A percentile compares a stretch with the other conserved stretches of the same genome.
Evolutionary conservation across 2,113 vertebrate genomes (phyloP).

Genomic region (Seriola dumerili): DNA sequence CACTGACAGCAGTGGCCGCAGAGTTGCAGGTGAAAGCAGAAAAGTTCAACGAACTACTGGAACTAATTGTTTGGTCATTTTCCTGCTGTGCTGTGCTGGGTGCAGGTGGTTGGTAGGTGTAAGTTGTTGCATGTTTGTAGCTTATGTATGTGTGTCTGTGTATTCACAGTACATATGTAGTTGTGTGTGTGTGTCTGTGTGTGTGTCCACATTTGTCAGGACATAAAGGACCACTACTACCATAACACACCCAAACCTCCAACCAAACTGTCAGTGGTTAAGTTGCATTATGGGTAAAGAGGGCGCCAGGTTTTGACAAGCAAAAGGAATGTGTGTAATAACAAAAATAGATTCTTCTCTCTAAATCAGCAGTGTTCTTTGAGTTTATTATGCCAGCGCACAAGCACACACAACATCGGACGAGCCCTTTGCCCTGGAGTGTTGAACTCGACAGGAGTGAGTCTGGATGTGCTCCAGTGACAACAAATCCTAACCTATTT

Average conservation of each 20-base stretch:
- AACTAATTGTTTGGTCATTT: conserved; percentile 27
- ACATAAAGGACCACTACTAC: not conserved
- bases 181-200: not conserved
- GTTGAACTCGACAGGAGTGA: conserved; percentile 14
- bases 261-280: not conserved
- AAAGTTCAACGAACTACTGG: conserved; percentile 35
- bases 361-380: conserved; percentile 1
- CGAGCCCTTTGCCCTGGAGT: conserved; percentile 17
- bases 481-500: conserved; percentile 45
- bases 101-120: not conserved
- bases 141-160: not conserved
- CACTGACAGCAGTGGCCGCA: conserved; percentile 54
- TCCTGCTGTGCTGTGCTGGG: not conserved
- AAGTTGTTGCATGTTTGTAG: not conserved
- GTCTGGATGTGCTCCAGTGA: conserved; percentile 47
- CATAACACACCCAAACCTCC: not conserved
- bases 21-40: conserved; percentile 50
- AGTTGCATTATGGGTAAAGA: conserved; percentile 1
- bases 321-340: not conserved
- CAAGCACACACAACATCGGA: conserved; percentile 20
- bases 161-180: not conserved
- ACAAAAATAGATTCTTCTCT: not conserved
- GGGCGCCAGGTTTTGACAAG: not conserved
- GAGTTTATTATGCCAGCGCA: not conserved
- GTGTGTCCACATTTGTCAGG: not conserved